Conservation (phyloP, 2,888 invertebrate species). For the Phaonia tiefii region DNA sequence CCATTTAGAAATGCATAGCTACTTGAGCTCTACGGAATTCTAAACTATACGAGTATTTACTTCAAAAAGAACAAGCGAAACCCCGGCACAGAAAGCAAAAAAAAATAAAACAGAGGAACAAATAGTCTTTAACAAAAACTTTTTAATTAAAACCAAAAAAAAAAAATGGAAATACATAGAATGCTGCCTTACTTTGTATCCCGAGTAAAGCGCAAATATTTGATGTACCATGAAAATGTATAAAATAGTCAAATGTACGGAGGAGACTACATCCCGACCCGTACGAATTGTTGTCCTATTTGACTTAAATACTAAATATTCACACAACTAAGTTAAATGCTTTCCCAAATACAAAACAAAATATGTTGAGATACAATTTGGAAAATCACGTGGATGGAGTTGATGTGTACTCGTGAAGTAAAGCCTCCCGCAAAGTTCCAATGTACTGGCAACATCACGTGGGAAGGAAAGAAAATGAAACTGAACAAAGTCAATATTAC, state of each 20-base stretch:
- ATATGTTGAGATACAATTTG: neutral
- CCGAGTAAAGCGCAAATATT: constrained; percentile 36
- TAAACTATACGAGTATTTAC: constrained; percentile 38
- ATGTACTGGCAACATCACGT: constrained; percentile 42
- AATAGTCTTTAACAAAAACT: constrained; percentile 39
- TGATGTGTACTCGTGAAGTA: constrained; percentile 8
- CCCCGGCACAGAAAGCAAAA: neutral
- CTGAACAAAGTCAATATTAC: constrained; percentile 59
- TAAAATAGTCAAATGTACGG: neutral
- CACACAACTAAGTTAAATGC: neutral
- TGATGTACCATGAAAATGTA: constrained; percentile 39
- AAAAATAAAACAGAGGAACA: constrained; percentile 16
- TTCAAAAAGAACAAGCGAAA: constrained; percentile 24
- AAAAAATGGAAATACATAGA: neutral
- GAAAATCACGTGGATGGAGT: constrained; percentile 5
- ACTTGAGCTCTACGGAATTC: neutral
- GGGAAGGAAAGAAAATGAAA: constrained; percentile 50
- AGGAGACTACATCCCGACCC: no score
- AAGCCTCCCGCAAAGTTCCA: constrained; percentile 65
- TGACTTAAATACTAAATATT: neutral
- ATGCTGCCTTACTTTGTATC: neutral
- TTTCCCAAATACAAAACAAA: neutral
- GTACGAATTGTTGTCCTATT: constrained; percentile 11
- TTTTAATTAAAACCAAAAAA: constrained; percentile 57
- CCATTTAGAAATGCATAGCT: neutral